Evolutionary conservation across 2,888 invertebrate species (phyloP), one percentile per base, ranked within the genome.

Genomic region (Drosophila putrida): DNA sequence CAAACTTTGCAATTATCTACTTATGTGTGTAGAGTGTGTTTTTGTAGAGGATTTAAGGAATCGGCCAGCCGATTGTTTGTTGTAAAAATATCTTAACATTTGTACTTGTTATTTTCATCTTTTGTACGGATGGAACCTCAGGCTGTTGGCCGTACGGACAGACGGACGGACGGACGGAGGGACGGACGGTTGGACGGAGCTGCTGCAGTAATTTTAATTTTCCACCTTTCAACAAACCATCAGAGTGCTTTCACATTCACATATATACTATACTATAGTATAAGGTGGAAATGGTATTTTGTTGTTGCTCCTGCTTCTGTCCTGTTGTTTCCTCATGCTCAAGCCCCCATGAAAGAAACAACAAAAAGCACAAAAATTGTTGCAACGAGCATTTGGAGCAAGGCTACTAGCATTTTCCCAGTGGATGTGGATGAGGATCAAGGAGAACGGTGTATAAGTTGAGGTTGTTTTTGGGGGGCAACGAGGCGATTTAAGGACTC

Each of bases 301-400:
- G 58, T 47, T 80, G 73, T 20, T 20, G 20, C 20, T 20, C 20
- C 72, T 67, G 57, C 38, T 66, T 50, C 43, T 55, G 47, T 62
- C 71, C 54, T 41, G 54, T 43, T 54, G 41, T 54, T 79, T 72
- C 68, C 68, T 70, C 65, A 31, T 62, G 62, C 69, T 59, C 67
- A 71, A 66, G 62, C 55, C 74, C 68, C 70, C 71, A 75, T 75
- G 60, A 74, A 73, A 67, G 58, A 62, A 73, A 80, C 82, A 75
- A 80, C 68, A 67, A 61, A 44, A 67, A 62, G 57, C 58, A 70
- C 50, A 68, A 61, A 73, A 74, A 74, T 61, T 76, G 73, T 82
- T 71, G 63, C 81, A 82, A 78, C 78, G 72, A 82, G 71, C 85
- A 82, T 82, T 82, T 74, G 71, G 82, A 68, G 66, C 82, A 85